Conservation (phyloP, 2,113 vertebrate species). For the Tachysurus fulvidraco region DNA sequence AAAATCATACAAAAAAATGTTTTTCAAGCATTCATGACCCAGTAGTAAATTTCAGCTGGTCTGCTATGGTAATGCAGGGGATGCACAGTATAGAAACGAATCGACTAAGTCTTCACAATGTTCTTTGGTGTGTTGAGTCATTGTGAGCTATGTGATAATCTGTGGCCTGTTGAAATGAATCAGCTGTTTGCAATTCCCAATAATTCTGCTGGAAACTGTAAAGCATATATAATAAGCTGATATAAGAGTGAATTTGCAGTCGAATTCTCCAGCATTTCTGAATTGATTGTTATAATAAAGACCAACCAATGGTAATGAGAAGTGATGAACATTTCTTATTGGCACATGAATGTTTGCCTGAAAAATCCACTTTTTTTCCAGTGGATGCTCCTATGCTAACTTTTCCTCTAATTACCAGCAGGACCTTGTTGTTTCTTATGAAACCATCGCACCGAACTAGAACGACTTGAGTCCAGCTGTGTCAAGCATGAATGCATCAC, state of each 20-base stretch:
- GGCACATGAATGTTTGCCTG: not conserved
- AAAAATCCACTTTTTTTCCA: slow-evolving; percentile 6
- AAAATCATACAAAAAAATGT: not conserved
- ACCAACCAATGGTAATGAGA: not conserved
- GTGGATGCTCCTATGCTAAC: not conserved
- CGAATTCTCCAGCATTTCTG: not conserved
- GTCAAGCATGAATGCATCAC: slow-evolving; percentile 19
- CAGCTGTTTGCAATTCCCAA: not conserved
- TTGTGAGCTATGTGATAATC: not conserved
- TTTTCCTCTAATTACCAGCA: slow-evolving; percentile 15
- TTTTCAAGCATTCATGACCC: not conserved
- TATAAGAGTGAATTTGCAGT: not conserved
- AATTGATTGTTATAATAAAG: not conserved
- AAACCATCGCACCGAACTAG: slow-evolving; percentile 7
- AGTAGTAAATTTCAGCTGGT: not conserved
- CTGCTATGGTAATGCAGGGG: not conserved
- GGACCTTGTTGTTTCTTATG: not conserved
- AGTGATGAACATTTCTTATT: not conserved
- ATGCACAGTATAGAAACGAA: not conserved
- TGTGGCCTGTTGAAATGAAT: not conserved
- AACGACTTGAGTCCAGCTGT: slow-evolving; percentile 19
- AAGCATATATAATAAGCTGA: slow-evolving; percentile 7
- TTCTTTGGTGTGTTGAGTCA: not conserved
- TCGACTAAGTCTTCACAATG: too few relatives aligned
- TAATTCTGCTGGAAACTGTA: slow-evolving; percentile 17